A percentile compares a stretch with the other conserved stretches of the same genome.
Conservation (phyloP, 2,888 invertebrate genomes). For the Dyspetes luteomarginatus region DNA sequence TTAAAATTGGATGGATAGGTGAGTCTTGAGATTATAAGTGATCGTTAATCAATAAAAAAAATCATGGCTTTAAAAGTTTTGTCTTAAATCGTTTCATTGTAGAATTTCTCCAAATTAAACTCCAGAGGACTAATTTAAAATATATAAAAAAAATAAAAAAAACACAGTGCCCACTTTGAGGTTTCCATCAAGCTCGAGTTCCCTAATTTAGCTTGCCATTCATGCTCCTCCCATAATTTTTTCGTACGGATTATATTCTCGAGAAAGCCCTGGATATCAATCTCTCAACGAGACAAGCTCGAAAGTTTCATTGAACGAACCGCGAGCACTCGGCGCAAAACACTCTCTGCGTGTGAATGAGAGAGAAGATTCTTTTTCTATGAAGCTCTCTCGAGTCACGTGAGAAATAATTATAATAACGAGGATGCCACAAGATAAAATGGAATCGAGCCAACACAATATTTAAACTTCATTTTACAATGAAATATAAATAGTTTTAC, state of each 20-base stretch:
- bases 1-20: no score
- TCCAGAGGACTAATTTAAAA: no score
- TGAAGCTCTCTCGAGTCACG: constrained; percentile 4
- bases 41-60: no score
- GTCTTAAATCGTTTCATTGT: no score
- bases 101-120: no score
- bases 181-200: not conserved
- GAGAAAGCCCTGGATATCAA: constrained; percentile 36
- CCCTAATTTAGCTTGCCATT: constrained; percentile 34
- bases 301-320: constrained; percentile 45
- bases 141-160: not conserved
- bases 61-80: no score
- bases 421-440: not conserved
- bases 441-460: constrained; percentile 27
- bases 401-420: constrained; percentile 32
- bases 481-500: no score
- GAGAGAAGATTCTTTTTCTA: constrained; percentile 31
- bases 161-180: not conserved
- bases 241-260: constrained; percentile 8
- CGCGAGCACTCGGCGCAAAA: constrained; percentile 15
- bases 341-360: constrained; percentile 43
- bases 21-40: no score
- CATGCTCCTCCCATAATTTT: not conserved
- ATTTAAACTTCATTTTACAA: constrained; percentile 40
- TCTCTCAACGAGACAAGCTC: constrained; percentile 32